Percentiles rank a stretch among this genome's conserved stretches.
phyloP scores from a whole-genome alignment of 2,888 invertebrate genomes.

The Amaurobius ferox region DNA sequence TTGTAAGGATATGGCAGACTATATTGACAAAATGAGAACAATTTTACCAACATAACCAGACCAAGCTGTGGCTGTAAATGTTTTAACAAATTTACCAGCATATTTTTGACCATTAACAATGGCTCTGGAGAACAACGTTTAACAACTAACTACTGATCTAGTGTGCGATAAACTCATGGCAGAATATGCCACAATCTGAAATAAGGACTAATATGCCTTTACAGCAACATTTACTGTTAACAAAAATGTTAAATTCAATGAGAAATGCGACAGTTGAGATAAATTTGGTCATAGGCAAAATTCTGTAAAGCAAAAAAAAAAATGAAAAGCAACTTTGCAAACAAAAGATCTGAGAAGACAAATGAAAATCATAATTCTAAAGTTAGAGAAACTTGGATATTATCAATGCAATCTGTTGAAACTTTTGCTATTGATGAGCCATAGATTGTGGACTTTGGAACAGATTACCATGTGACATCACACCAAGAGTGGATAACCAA shows the following conservation, averaged over 20 bases:
- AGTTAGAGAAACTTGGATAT: background rate
- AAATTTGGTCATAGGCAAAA: background rate
- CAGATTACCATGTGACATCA: background rate
- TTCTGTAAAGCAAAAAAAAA: background rate
- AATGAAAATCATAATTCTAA: background rate
- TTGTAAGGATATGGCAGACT: background rate
- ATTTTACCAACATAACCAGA: background rate
- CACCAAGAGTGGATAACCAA: background rate
- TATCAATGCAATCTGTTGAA: background rate
- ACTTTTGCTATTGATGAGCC: background rate
- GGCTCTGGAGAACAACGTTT: slow-evolving; percentile 8
- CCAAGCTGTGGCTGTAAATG: slow-evolving; percentile 5
- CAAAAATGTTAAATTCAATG: background rate
- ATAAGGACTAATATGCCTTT: too few relatives aligned
- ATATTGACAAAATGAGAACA: background rate
- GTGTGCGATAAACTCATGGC: background rate
- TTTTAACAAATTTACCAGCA: too few relatives aligned
- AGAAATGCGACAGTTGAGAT: background rate
- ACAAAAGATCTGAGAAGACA: background rate
- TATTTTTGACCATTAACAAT: background rate
- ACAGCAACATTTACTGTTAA: too few relatives aligned
- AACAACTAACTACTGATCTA: background rate
- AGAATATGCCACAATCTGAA: background rate
- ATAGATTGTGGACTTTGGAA: background rate
- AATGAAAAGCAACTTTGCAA: background rate